Evolutionary conservation across 2,797 vertebrate genomes (phyloP).

Genomic region (Orestias chungarensis): DNA sequence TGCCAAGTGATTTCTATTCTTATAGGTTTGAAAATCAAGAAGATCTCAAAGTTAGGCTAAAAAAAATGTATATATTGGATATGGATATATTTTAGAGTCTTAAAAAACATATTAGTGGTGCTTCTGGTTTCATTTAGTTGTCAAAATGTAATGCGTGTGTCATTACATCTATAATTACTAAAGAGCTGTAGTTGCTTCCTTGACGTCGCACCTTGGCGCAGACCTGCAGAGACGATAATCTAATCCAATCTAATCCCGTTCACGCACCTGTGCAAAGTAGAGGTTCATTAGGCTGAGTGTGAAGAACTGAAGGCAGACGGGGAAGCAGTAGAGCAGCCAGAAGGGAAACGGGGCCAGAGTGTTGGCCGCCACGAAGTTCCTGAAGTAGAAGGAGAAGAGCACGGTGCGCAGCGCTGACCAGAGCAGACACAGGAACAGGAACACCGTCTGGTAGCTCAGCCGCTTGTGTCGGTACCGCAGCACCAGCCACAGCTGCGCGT

Average conservation of each 20-base stretch:
- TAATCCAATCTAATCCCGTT: neutral
- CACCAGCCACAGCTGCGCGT: constrained; percentile 94
- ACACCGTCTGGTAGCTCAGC: constrained; percentile 94
- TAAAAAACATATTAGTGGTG: too few species aligned
- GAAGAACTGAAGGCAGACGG: constrained; percentile 98
- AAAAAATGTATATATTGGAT: too few species aligned
- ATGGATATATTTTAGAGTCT: too few species aligned
- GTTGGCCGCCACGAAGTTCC: constrained; percentile 90
- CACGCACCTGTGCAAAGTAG: constrained; percentile 93
- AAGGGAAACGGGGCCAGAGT: constrained; percentile 89
- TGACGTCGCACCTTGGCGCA: too few species aligned
- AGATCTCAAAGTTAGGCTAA: too few species aligned
- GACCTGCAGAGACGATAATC: neutral
- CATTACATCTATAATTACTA: too few species aligned
- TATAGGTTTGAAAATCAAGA: too few species aligned
- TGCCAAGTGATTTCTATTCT: too few species aligned
- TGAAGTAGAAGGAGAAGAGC: constrained; percentile 98
- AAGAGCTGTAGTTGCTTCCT: too few species aligned
- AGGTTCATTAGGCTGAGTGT: constrained; percentile 96
- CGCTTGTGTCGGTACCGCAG: constrained; percentile 94
- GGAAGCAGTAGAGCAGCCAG: constrained; percentile 98
- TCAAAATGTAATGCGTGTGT: too few species aligned
- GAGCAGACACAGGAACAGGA: constrained; percentile 95
- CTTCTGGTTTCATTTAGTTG: too few species aligned
- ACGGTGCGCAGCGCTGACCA: constrained; percentile 94